Evolutionary conservation across 1,140 invertebrate genomes (phyloP), one percentile per base, ranked within the genome.

Genomic region (Leptopilina clavipes): DNA sequence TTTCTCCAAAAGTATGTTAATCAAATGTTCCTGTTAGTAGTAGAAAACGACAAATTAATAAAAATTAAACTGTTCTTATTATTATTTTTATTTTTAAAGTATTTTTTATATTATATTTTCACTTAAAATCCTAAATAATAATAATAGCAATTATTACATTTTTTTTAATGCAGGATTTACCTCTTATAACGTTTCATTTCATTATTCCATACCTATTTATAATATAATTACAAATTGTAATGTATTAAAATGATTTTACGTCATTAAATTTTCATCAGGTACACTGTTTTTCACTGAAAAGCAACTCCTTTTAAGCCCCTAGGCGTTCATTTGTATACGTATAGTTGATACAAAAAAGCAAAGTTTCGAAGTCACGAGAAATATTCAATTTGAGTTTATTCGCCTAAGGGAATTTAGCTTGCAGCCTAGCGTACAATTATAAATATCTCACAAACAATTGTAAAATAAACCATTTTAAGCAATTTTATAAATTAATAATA

Each of bases 301-400:
- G 59, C 59, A 22, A 25, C 25, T 65, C 25, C 25, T n/a, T 22
- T 65, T 14, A 3, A 18, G 25, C 73, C 74, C 75, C n/a, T 10
- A 19, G 73, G 77, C 52, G 75, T 74, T 81, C 76, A 79, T 81
- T 79, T 81, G 73, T 76, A 74, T 77, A 79, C 76, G 74, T 11
- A 65, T 31, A 65, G 59, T 65, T 65, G 25, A 65, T 65, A 31
- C 12, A 65, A n/a, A 65, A 65, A 65, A 71, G 37, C 25, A 76
- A 76, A 76, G 48, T 71, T 76, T 71, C 48, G 45, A 74, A 65
- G 73, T 59, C 31, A 37, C 43, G 70, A 74, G 71, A 65, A 65
- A 65, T 31, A 65, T 65, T 12, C 22, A 65, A 37, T 65, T 65
- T 31, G 59, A 65, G 59, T 65, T 65, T 65, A 65, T 65, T 65